Evolutionary conservation across 53 echinoderm and acorn worm species (phyloP), one percentile per base, ranked within the genome.

Genomic region (Henricia sp.): DNA sequence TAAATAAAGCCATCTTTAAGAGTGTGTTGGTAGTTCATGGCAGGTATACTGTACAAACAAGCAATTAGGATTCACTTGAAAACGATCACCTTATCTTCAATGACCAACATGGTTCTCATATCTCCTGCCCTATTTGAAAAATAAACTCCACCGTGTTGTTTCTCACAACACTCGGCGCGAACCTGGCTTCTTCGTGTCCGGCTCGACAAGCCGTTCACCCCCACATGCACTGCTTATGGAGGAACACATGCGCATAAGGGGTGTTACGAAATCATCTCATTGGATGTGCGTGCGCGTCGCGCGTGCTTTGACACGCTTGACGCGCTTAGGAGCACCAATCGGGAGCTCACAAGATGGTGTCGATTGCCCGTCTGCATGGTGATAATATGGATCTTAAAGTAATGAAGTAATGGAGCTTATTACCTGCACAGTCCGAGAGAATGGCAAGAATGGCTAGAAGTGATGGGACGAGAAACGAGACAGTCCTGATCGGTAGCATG

Each of bases 341-440:
- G n/a, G n/a, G n/a, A n/a, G n/a, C n/a, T n/a, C n/a, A n/a, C n/a
- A n/a, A n/a, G n/a, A n/a, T n/a, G n/a, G n/a, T n/a, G n/a, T n/a
- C n/a, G n/a, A n/a, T n/a, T n/a, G n/a, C n/a, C n/a, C n/a, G n/a
- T n/a, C n/a, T n/a, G n/a, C n/a, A n/a, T n/a, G n/a, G n/a, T n/a
- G n/a, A n/a, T n/a, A n/a, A n/a, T n/a, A n/a, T n/a, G n/a, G n/a
- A n/a, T n/a, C n/a, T n/a, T n/a, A n/a, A n/a, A n/a, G n/a, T n/a
- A n/a, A n/a, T 3, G 64, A 64, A 29, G 30, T 17, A 19, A 36
- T 58, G 34, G 52, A 52, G 35, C 36, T 36, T 53, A 62, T 80
- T 80, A 80, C 80, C 80, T 80, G 80, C 80, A 28, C 80, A 80
- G 63, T 80, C 50, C 8, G 63, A 29, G 64, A 80, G 80, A 46